Percentiles rank a stretch among this genome's conserved stretches.
Conservation (phyloP, 2,797 vertebrate genomes). For the Adrianichthys oophorus region DNA sequence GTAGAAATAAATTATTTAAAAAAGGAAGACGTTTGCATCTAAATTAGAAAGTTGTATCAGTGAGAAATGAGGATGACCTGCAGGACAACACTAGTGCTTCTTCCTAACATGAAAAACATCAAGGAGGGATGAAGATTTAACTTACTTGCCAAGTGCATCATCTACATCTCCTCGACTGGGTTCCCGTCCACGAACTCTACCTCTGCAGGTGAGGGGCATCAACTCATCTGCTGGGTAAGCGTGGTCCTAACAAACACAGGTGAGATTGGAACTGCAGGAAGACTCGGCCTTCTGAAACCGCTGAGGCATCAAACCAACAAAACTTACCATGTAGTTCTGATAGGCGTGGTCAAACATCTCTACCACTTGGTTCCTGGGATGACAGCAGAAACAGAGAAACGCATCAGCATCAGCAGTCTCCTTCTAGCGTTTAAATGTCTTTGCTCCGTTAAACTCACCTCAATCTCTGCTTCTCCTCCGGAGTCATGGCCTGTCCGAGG, state of each 20-base stretch:
- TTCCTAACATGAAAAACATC: background rate
- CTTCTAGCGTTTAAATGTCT: background rate
- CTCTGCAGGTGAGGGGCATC: conserved; percentile 97
- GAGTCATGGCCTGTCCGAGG: conserved; percentile 67
- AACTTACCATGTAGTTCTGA: conserved; percentile 97
- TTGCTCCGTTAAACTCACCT: conserved; percentile 59
- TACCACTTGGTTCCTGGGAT: conserved; percentile 90
- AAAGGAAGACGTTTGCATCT: too few species aligned
- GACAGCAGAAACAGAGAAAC: conserved; percentile 12
- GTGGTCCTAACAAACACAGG: conserved; percentile 81
- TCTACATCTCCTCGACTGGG: conserved; percentile 96
- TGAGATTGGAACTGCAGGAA: too few species aligned
- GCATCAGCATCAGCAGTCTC: conserved; percentile 3
- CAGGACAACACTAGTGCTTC: background rate
- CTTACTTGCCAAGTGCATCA: conserved; percentile 96
- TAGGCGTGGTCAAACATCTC: conserved; percentile 99
- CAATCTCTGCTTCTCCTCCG: conserved; percentile 75
- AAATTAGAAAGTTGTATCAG: too few species aligned
- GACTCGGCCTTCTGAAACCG: too few species aligned
- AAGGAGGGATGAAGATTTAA: conserved; percentile 16
- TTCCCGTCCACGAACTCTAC: conserved; percentile 92
- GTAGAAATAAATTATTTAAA: too few species aligned
- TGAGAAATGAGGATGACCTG: too few species aligned
- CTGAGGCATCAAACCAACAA: background rate
- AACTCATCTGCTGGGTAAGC: conserved; percentile 98